These are phyloP conservation scores for Brachypterus glaber DNA, from an alignment of 2,888 invertebrate species.

Conservation along the genomic window DNA sequence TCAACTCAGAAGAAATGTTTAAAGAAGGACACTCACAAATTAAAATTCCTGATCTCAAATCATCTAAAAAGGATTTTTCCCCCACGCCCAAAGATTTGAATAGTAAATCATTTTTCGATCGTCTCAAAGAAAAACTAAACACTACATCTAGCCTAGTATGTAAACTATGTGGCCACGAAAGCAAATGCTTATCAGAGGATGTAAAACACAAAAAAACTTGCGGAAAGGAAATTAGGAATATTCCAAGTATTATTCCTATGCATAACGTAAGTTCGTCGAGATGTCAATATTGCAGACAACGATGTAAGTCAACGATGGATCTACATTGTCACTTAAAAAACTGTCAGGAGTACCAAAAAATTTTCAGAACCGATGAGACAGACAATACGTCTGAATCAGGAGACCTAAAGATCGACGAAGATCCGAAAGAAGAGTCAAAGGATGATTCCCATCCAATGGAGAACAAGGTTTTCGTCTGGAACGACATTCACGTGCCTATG, in stretches of 20 bases:
- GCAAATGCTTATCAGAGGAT: slow-evolving; percentile 72
- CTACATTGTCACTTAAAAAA: slow-evolving; percentile 64
- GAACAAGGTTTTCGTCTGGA: slow-evolving; percentile 75
- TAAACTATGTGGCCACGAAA: slow-evolving; percentile 62
- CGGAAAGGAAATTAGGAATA: slow-evolving; percentile 34
- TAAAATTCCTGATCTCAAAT: slow-evolving; percentile 35
- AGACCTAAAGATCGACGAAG: slow-evolving; percentile 23
- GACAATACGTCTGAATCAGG: slow-evolving; percentile 25
- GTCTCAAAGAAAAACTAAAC: slow-evolving; percentile 64
- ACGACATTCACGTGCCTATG: slow-evolving; percentile 49
- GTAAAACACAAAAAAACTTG: slow-evolving; percentile 68
- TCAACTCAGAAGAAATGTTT: slow-evolving; percentile 38
- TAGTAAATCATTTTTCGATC: slow-evolving; percentile 74
- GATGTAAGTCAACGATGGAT: slow-evolving; percentile 77
- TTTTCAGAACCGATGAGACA: slow-evolving; percentile 28
- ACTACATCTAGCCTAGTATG: slow-evolving; percentile 59
- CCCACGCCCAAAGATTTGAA: slow-evolving; percentile 26
- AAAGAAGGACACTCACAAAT: slow-evolving; percentile 21
- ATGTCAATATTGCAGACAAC: slow-evolving; percentile 77
- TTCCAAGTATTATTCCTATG: slow-evolving; percentile 32
- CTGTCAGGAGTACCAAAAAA: slow-evolving; percentile 50
- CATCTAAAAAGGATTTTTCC: slow-evolving; percentile 24
- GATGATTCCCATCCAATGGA: slow-evolving; percentile 65
- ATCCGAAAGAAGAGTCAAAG: slow-evolving; percentile 24
- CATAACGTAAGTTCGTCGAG: slow-evolving; percentile 59